These are phyloP conservation scores for Camponotus floridanus DNA, from an alignment of 1,140 invertebrate species.

Conservation along the genomic window DNA sequence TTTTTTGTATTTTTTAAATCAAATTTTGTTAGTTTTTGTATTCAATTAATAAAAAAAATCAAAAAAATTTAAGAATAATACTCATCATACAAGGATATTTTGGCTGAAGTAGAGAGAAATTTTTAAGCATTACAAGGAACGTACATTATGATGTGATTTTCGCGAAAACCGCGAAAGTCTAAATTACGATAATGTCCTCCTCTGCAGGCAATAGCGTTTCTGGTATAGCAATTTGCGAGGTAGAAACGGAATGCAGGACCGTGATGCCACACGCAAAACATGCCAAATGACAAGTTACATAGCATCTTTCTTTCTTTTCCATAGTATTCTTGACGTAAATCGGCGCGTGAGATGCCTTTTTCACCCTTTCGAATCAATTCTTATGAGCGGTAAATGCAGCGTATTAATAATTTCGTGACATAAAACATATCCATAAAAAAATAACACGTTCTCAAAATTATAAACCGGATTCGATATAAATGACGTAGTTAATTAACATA, in stretches of 20 bases:
- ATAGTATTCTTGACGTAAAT: constrained; percentile 34
- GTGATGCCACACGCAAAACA: constrained; percentile 59
- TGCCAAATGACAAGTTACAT: constrained; percentile 64
- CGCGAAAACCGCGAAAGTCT: constrained; percentile 41
- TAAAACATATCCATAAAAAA: neutral
- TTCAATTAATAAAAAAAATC: neutral
- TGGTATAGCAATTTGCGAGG: constrained; percentile 57
- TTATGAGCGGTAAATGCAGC: neutral
- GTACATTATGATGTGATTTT: constrained; percentile 6
- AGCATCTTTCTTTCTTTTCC: constrained; percentile 31
- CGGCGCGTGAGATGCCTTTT: neutral
- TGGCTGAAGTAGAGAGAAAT: constrained; percentile 12
- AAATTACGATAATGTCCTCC: constrained; percentile 69
- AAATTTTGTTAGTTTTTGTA: neutral
- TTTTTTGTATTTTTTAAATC: neutral
- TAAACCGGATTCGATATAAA: neutral
- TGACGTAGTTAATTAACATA: neutral
- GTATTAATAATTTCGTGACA: neutral
- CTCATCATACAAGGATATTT: neutral
- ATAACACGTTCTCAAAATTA: neutral
- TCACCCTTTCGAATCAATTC: neutral
- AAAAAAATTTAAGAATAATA: neutral
- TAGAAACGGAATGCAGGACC: neutral
- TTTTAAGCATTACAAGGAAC: constrained; percentile 12
- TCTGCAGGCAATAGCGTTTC: constrained; percentile 36